Evolutionary conservation across 1,140 invertebrate species (phyloP).

Genomic region (Ooceraea biroi): DNA sequence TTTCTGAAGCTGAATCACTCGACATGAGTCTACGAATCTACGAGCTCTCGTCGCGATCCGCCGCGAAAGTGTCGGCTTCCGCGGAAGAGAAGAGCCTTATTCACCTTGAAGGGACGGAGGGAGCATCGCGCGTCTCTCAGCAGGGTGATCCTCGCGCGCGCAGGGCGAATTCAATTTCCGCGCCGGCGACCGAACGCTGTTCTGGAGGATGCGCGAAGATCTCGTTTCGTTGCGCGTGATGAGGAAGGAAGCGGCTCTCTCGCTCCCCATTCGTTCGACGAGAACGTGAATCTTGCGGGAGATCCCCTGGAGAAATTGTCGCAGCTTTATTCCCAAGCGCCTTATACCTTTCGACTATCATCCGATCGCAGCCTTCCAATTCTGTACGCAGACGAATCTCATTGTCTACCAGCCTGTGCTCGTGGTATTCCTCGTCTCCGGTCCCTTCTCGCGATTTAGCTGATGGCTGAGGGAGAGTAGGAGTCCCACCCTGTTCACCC

Average conservation of each 20-base stretch:
- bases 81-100: neutral
- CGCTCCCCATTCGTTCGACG: conserved; percentile 51
- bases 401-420: conserved; percentile 56
- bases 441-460: conserved; percentile 23
- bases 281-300: conserved; percentile 62
- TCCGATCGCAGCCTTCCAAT: conserved; percentile 73
- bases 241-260: conserved; percentile 57
- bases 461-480: conserved; percentile 15
- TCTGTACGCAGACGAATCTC: conserved; percentile 73
- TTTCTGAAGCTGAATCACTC: neutral
- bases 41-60: neutral
- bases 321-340: conserved; percentile 70
- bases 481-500: neutral
- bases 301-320: conserved; percentile 72
- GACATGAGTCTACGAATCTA: too few species aligned
- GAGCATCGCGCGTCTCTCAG: neutral
- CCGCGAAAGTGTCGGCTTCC: neutral
- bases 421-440: conserved; percentile 10
- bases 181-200: conserved; percentile 66
- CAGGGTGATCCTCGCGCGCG: conserved; percentile 21
- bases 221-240: conserved; percentile 53
- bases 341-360: conserved; percentile 74
- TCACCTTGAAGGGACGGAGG: neutral
- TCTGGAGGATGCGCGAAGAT: conserved; percentile 57
- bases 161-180: conserved; percentile 70